phyloP scores from a whole-genome alignment of 2,888 invertebrate species.

The Metallyticus violacea region DNA sequence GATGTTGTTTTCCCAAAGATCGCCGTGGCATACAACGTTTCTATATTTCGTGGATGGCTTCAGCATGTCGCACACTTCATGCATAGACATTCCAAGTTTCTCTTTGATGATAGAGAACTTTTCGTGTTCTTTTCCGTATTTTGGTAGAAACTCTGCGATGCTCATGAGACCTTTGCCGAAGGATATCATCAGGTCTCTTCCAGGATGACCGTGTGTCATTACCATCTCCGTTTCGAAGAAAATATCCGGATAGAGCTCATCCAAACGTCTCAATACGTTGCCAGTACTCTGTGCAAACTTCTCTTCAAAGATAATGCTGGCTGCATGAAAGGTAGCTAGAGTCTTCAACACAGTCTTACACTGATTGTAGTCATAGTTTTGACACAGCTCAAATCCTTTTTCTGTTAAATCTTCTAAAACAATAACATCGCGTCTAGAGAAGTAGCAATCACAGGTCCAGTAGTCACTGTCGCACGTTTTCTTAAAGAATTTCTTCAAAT shows the following conservation, averaged over 20 bases:
- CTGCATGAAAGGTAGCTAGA: neutral
- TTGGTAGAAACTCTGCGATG: neutral
- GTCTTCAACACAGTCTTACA: neutral
- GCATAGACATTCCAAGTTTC: neutral
- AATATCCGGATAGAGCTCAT: neutral
- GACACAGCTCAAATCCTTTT: neutral
- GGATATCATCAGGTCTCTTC: neutral
- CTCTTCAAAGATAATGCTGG: neutral
- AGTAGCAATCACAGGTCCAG: neutral
- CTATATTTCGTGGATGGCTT: neutral
- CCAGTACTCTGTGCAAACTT: neutral
- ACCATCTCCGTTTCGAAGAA: constrained; percentile 1
- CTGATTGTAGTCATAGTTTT: neutral
- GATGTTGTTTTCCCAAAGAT: neutral
- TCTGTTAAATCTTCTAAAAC: neutral
- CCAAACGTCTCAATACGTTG: neutral
- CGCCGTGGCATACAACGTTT: neutral
- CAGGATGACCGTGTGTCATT: neutral
- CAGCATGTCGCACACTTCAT: neutral
- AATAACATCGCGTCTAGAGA: neutral
- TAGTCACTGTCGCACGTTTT: neutral
- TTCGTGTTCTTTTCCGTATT: neutral
- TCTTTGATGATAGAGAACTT: neutral
- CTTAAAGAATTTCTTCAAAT: neutral
- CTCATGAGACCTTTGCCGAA: neutral